phyloP scores from a whole-genome alignment of 2,113 vertebrate species.

The Malaclemys terrapin region DNA sequence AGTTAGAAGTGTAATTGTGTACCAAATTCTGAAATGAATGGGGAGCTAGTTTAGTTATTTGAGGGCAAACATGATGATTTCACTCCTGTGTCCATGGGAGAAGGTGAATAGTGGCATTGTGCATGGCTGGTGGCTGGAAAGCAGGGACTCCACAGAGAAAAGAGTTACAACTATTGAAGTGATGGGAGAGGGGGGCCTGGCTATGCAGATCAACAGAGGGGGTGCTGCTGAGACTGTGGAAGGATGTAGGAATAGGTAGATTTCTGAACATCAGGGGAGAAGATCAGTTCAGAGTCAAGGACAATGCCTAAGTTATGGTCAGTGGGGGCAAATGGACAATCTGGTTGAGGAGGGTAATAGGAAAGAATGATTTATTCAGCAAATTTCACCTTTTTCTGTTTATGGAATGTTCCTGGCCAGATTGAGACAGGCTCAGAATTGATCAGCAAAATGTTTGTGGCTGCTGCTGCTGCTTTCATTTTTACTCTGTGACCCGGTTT shows the following conservation, averaged over 20 bases:
- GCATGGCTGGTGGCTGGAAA: background rate
- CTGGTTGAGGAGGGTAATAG: slow-evolving; percentile 48
- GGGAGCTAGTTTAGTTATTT: background rate
- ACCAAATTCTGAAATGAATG: background rate
- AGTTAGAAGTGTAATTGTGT: background rate
- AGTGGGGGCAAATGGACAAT: accelerated
- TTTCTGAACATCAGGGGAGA: background rate
- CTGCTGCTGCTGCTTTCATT: background rate
- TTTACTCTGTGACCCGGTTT: slow-evolving; percentile 45
- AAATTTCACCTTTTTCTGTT: slow-evolving; percentile 41
- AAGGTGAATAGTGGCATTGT: background rate
- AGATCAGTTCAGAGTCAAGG: background rate
- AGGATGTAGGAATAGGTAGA: background rate
- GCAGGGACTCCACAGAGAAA: background rate
- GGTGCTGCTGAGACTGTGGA: background rate
- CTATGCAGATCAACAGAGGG: background rate
- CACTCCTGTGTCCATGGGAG: background rate
- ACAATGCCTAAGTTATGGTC: background rate
- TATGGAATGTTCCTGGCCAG: slow-evolving; percentile 36
- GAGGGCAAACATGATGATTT: background rate
- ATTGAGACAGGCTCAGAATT: slow-evolving; percentile 64
- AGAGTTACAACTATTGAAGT: background rate
- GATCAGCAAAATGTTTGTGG: slow-evolving; percentile 63
- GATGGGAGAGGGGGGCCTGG: background rate
- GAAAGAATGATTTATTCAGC: slow-evolving; percentile 33